Evolutionary conservation across 2,797 vertebrate species (phyloP).

Genomic region (Urophycis tenuis): DNA sequence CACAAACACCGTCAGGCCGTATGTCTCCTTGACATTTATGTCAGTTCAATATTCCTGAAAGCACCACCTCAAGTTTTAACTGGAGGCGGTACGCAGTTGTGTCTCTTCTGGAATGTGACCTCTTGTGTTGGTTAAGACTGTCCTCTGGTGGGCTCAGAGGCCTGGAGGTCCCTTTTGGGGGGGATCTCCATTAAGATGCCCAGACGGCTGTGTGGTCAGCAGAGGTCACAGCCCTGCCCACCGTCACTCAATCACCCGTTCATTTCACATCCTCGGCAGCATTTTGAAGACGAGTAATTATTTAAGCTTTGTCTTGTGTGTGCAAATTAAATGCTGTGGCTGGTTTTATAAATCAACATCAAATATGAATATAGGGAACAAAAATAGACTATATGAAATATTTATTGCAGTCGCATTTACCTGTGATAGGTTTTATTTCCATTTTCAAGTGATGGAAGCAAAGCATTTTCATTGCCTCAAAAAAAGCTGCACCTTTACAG

Average conservation of each 20-base stretch:
- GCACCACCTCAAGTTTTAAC: background rate
- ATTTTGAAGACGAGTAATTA: too few relatives aligned
- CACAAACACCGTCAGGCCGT: background rate
- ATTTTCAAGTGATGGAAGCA: too few relatives aligned
- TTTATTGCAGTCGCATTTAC: too few relatives aligned
- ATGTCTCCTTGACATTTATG: background rate
- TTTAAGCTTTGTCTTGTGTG: too few relatives aligned
- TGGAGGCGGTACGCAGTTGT: slow-evolving; percentile 35
- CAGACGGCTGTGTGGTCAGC: slow-evolving; percentile 27
- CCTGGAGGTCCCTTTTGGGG: slow-evolving; percentile 33
- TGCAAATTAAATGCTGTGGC: too few relatives aligned
- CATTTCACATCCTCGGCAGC: background rate
- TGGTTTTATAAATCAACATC: too few relatives aligned
- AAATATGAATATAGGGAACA: too few relatives aligned
- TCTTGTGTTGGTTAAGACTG: slow-evolving; percentile 45
- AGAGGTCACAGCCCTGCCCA: background rate
- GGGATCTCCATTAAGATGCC: slow-evolving; percentile 37
- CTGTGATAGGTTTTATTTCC: too few relatives aligned
- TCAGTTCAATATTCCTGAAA: background rate
- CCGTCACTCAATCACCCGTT: background rate
- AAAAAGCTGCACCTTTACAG: background rate
- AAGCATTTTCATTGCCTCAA: too few relatives aligned
- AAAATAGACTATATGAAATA: too few relatives aligned
- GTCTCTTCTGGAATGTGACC: slow-evolving; percentile 61
- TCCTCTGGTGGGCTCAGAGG: slow-evolving; percentile 34